Conservation (phyloP, 2,888 invertebrate genomes). For the Molanna angustata region DNA sequence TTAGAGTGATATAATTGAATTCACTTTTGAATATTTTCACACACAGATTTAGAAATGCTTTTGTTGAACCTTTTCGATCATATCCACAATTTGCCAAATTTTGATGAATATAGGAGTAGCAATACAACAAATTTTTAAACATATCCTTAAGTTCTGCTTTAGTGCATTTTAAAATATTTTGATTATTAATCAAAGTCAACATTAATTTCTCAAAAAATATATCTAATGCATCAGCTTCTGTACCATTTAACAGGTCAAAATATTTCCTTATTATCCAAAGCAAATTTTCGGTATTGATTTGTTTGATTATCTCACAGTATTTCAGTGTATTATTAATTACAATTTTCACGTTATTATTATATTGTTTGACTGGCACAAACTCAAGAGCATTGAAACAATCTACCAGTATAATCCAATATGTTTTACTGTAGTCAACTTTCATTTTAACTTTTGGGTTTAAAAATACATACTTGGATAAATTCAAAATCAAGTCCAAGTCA, state of each 20-base stretch:
- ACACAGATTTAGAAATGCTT: slow-evolving; percentile 14
- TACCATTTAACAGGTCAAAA: slow-evolving; percentile 14
- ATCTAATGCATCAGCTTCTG: slow-evolving; percentile 8
- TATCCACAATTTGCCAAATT: slow-evolving; percentile 17
- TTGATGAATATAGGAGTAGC: slow-evolving; percentile 14
- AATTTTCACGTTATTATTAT: neutral
- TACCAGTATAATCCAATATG: slow-evolving; percentile 24
- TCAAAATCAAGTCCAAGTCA: neutral
- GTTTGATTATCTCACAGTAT: slow-evolving; percentile 8
- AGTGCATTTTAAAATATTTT: neutral
- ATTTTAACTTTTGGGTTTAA: slow-evolving; percentile 9
- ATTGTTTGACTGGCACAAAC: neutral
- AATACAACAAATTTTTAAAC: slow-evolving; percentile 21
- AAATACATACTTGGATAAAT: slow-evolving; percentile 18
- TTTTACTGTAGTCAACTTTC: slow-evolving; percentile 15
- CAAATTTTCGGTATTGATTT: slow-evolving; percentile 21
- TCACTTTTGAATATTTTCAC: slow-evolving; percentile 12
- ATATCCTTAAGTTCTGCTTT: slow-evolving; percentile 10
- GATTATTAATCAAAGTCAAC: slow-evolving; percentile 6
- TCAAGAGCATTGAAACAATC: slow-evolving; percentile 17
- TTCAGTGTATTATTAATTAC: slow-evolving; percentile 11
- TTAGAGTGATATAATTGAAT: slow-evolving; percentile 5
- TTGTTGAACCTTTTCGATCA: neutral
- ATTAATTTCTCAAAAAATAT: slow-evolving; percentile 20
- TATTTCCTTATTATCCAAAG: slow-evolving; percentile 24